A percentile compares a stretch with the other conserved stretches of the same genome.
phyloP scores from a whole-genome alignment of 2,888 invertebrate genomes.

The Mechanitis messenoides region DNA sequence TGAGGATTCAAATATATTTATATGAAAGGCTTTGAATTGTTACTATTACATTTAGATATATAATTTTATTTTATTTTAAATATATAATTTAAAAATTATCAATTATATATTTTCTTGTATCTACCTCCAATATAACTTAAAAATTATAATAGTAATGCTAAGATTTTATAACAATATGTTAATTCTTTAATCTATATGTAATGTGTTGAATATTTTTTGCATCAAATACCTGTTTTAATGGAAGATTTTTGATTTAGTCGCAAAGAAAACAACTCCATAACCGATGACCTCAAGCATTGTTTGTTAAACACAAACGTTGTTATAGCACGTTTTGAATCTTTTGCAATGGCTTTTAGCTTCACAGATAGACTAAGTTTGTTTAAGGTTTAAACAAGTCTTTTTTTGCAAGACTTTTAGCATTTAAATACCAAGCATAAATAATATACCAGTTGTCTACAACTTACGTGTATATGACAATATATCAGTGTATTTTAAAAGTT shows the following conservation, averaged over 20 bases:
- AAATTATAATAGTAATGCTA: too few species aligned
- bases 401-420: not conserved
- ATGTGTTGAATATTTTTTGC: not conserved
- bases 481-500: too few species aligned
- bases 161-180: too few species aligned
- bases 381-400: conserved; percentile 18
- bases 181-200: not conserved
- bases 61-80: too few species aligned
- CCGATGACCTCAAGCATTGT: conserved; percentile 44
- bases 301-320: conserved; percentile 53
- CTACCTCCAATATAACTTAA: too few species aligned
- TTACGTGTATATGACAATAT: too few species aligned
- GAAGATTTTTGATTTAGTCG: conserved; percentile 11
- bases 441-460: too few species aligned
- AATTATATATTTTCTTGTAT: too few species aligned
- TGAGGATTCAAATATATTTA: too few species aligned
- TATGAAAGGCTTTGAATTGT: too few species aligned
- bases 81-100: too few species aligned
- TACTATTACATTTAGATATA: too few species aligned
- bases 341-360: conserved; percentile 54
- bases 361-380: conserved; percentile 34
- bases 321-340: conserved; percentile 38
- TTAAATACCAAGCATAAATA: not conserved
- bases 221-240: not conserved
- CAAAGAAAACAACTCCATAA: conserved; percentile 29